Percentiles rank a stretch among this genome's conserved stretches.
These are phyloP conservation scores for Pagetopsis macropterus DNA, from an alignment of 2,797 vertebrate genomes.

Conservation along the genomic window DNA sequence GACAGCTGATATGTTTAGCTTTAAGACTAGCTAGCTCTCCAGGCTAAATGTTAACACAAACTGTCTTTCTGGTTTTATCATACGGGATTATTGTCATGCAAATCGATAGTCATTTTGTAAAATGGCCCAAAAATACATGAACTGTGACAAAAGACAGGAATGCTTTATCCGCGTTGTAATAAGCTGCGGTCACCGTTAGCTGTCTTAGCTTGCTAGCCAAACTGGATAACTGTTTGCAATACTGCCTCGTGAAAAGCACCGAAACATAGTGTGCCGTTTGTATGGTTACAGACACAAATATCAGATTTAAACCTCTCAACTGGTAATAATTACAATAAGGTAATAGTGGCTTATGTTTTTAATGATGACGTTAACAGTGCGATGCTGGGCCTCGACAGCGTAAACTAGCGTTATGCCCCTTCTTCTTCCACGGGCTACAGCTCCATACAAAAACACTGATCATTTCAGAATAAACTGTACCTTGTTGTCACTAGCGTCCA, in stretches of 20 bases:
- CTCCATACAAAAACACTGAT: conserved; percentile 9
- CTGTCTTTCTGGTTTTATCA: neutral
- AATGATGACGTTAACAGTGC: neutral
- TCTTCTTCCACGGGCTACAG: conserved; percentile 16
- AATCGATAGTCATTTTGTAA: neutral
- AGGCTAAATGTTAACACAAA: conserved; percentile 34
- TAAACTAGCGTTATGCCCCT: neutral
- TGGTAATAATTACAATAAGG: neutral
- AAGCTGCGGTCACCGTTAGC: conserved; percentile 42
- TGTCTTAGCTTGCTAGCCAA: conserved; percentile 52
- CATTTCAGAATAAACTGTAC: conserved; percentile 59
- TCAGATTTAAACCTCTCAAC: neutral
- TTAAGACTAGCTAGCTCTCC: conserved; percentile 22
- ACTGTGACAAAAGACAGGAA: neutral
- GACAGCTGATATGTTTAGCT: conserved; percentile 63
- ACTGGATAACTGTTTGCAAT: neutral
- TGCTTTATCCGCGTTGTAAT: too few species aligned
- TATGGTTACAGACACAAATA: neutral
- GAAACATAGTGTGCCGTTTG: neutral
- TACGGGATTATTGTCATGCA: neutral
- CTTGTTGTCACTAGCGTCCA: conserved; percentile 84
- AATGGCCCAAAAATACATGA: neutral
- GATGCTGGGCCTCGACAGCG: conserved; percentile 24
- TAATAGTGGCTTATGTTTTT: neutral
- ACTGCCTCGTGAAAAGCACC: conserved; percentile 19